Evolutionary conservation across 2,888 invertebrate species (phyloP).

Genomic region (Aelia acuminata): DNA sequence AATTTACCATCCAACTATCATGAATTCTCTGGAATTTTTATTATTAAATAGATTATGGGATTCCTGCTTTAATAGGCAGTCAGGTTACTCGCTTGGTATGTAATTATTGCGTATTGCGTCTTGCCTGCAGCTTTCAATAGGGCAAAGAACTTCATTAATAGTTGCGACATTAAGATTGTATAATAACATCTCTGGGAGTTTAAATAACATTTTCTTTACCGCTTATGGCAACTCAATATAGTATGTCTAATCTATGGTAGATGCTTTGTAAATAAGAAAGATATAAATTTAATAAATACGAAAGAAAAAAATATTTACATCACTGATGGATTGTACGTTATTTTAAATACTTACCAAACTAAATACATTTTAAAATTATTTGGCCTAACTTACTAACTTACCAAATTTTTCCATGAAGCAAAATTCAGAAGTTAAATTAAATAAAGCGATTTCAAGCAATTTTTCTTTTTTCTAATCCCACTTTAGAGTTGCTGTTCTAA

Average conservation of each 20-base stretch:
- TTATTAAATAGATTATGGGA: background rate
- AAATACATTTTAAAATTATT: no score
- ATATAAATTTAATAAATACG: background rate
- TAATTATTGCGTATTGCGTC: background rate
- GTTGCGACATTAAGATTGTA: background rate
- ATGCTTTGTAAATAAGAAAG: background rate
- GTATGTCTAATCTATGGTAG: background rate
- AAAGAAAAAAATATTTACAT: no score
- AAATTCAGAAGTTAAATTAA: no score
- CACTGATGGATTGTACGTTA: no score
- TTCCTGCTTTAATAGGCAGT: background rate
- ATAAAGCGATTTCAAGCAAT: no score
- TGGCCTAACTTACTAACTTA: no score
- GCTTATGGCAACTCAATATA: background rate
- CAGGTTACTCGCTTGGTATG: background rate
- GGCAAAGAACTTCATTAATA: background rate
- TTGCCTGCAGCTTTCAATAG: background rate
- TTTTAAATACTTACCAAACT: no score
- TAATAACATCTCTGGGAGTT: background rate
- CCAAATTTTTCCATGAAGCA: no score
- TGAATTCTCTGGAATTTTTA: background rate
- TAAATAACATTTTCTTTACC: conserved; percentile 12
- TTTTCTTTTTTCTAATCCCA: no score
- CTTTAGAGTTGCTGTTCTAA: no score
- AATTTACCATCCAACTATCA: background rate